Percentiles rank a stretch among this genome's conserved stretches.
Conservation (phyloP, 1,140 invertebrate genomes). For the Chlorops oryzae region DNA sequence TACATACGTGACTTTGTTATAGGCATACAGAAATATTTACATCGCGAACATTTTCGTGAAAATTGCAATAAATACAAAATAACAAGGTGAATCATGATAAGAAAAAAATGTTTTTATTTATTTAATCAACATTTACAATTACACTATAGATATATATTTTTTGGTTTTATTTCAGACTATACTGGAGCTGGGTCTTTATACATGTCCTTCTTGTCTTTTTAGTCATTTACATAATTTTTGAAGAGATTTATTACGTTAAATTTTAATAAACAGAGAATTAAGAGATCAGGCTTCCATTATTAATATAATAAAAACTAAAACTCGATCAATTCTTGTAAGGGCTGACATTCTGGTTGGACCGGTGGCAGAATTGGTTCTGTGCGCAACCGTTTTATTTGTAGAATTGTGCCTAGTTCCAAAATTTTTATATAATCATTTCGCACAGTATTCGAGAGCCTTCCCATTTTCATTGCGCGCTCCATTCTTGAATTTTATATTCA, state of each 20-base stretch:
- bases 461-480: constrained; percentile 48
- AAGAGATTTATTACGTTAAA: no score
- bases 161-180: constrained; percentile 11
- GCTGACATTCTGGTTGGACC: no score
- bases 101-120: no score
- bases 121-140: background rate
- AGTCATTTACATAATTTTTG: constrained; percentile 5
- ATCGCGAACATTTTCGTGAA: constrained; percentile 63
- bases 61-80: constrained; percentile 60
- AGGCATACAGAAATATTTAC: constrained; percentile 72
- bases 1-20: constrained; percentile 70
- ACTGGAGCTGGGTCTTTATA: constrained; percentile 16
- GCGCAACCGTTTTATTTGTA: constrained; percentile 53
- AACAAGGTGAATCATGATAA: constrained; percentile 50
- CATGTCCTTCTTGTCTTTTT: constrained; percentile 3
- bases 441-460: constrained; percentile 51
- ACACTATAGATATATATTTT: background rate
- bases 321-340: no score
- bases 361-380: constrained; percentile 54
- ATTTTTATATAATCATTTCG: constrained; percentile 54
- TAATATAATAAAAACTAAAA: no score
- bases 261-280: no score
- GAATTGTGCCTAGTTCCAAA: constrained; percentile 51
- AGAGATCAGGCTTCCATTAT: no score
- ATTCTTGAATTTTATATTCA: no score